These are phyloP conservation scores for Penelope pileata DNA, from an alignment of 2,113 vertebrate genomes.

Conservation along the genomic window DNA sequence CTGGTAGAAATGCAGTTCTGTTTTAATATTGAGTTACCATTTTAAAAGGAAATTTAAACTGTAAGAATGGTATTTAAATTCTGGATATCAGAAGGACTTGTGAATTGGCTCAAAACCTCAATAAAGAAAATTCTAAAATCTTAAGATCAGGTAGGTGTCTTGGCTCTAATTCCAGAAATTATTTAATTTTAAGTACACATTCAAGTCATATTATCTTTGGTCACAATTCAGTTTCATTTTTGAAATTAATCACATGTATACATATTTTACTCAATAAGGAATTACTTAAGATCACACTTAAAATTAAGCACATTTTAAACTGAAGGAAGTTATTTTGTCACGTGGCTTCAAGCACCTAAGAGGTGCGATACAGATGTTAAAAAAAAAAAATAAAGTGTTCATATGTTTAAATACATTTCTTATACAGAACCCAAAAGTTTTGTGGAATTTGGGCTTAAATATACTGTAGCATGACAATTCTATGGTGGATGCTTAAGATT, in stretches of 20 bases:
- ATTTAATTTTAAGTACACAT: background rate
- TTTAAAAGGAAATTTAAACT: background rate
- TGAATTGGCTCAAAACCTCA: background rate
- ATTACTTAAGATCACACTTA: background rate
- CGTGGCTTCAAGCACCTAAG: background rate
- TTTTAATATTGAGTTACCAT: background rate
- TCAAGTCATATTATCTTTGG: background rate
- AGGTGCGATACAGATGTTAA: background rate
- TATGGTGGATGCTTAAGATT: background rate
- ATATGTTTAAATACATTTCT: background rate
- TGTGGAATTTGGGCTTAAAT: background rate
- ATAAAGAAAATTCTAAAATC: background rate
- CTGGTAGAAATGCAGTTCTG: background rate
- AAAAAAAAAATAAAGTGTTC: background rate
- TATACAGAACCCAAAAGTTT: background rate
- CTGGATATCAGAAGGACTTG: background rate
- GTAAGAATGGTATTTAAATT: background rate
- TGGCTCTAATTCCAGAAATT: background rate
- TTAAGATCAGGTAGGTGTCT: background rate
- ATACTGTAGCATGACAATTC: background rate
- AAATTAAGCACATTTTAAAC: background rate
- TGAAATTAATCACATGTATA: background rate
- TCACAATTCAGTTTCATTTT: background rate
- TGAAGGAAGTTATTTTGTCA: background rate
- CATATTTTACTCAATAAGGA: background rate